Evolutionary conservation across 1,140 invertebrate species (phyloP), one percentile per base, ranked within the genome.

Genomic region (Lethrus apterus): DNA sequence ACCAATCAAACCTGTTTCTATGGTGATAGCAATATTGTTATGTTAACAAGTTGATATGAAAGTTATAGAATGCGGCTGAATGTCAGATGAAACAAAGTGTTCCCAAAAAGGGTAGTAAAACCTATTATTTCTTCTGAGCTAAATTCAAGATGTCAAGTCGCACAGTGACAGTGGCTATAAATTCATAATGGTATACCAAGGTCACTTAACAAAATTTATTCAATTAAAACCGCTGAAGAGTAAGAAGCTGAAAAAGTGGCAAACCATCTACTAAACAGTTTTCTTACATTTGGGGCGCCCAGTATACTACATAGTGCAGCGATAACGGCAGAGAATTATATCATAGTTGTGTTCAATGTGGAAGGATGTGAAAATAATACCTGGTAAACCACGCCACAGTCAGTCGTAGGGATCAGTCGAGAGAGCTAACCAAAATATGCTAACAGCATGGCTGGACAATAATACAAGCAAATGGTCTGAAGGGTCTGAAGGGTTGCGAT

Each of bases 181-280:
- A n/a, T n/a, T n/a, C n/a, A n/a, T n/a, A n/a, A n/a, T n/a, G n/a
- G n/a, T n/a, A n/a, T n/a, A 71, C 50, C 67, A 72, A 61, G 63
- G 70, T 44, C 64, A 73, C 49, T 54, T 69, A 15, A 72, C 67
- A 0, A 73, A 74, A 57, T 73, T 71, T 57, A 50, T 69, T 9
- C n/a, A 51, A 11, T 42, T 69, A 29, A 47, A 50, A 31, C 40
- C 56, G 15, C 42, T 65, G 11, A 44, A 51, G 52, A 56, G 48
- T 15, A 63, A 62, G 51, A 45, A 21, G 58, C 58, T 13, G 31
- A 57, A 51, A 51, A 55, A 54, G 57, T 58, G 21, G 51, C 52
- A 17, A 7, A 44, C 8, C 19, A 52, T 29, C 3, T 62, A 17
- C 20, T 62, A 5, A 46, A n/a, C n/a, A n/a, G n/a, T n/a, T n/a